Evolutionary conservation across 2,888 invertebrate species (phyloP), one percentile per base, ranked within the genome.

Genomic region (Fissipunctia ypsillon): DNA sequence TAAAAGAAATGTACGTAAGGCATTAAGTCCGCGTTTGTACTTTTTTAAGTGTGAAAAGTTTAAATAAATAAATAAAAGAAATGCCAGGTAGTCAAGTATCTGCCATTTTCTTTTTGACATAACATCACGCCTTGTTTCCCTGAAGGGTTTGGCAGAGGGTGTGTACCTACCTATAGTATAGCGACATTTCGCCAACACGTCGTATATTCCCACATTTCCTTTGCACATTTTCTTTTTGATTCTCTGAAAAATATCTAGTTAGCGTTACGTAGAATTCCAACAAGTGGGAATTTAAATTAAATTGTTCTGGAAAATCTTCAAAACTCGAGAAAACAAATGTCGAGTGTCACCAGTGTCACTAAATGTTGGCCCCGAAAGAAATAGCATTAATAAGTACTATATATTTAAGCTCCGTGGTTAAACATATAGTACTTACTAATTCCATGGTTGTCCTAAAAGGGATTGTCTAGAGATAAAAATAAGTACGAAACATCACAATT

Each of bases 31-130:
- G n/a, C n/a, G n/a, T n/a, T n/a, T n/a, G n/a, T n/a, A n/a, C n/a
- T n/a, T n/a, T n/a, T n/a, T n/a, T n/a, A n/a, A n/a, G n/a, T n/a
- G n/a, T n/a, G n/a, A n/a, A n/a, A n/a, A n/a, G n/a, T n/a, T n/a
- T n/a, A n/a, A n/a, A n/a, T n/a, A n/a, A n/a, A n/a, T n/a, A n/a
- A 35, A 59, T 43, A 52, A 48, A 73, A 64, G 6, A 77, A 75
- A 66, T 77, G 28, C 67, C 67, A 64, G 19, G n/a, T 28, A 28
- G 22, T 28, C 9, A n/a, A 48, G 16, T n/a, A 19, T 10, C 5
- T 31, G 16, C 31, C 16, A n/a, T 48, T 64, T n/a, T 10, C 10
- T n/a, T 64, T n/a, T 48, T 6, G 3, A 64, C n/a, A n/a, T n/a
- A n/a, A n/a, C n/a, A n/a, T n/a, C n/a, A n/a, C n/a, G n/a, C n/a